Base-by-base conservation (phyloP, 2,888 invertebrate species). In the Apotomis capreana region DNA sequence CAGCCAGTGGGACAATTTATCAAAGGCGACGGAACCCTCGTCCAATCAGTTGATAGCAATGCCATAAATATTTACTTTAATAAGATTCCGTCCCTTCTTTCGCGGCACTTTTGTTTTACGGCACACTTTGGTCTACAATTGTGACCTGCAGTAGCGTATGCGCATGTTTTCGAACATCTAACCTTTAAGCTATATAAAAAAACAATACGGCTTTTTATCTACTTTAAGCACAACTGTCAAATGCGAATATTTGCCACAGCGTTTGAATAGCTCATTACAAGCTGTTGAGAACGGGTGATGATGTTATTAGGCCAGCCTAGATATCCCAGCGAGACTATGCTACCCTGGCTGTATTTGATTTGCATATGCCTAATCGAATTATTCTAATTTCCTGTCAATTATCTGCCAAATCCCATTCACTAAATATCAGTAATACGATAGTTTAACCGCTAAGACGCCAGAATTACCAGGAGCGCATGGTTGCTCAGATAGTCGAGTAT, bases 41-140 rank as follows among this genome's bases (percentile, higher is more conserved):
- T 90, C 91, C 92, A 89, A 92, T 91, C 89, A 91, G 87, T 90
- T 91, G 91, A 92, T 91, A 88, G 91, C 89, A 88, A 87, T 89
- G 89, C 90, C 89, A 92, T 92, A 92, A 92, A 93, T 93, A 92
- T 92, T 92, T 92, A 91, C 91, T 92, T 93, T 92, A 91, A 92
- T 93, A 92, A 92, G 89, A 92, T 91, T 90, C 90, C 87, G 89
- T 89, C 90, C 89, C 86, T 91, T 90, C 89, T 90, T 90, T 90
- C 87, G 87, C 83, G 82, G 83, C 81, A 84, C 83, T 84, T 86
- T 88, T 89, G 89, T 90, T 91, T 91, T 91, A 91, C 89, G 90
- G 89, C 87, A 87, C 86, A 84, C 87, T 90, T 90, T 88, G 87
- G 82, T 86, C 85, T 82, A 81, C 85, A 85, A 88, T 89, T 85